Evolutionary conservation across 1,140 invertebrate genomes (phyloP), one percentile per base, ranked within the genome.

Genomic region (Pogonomyrmex barbatus): DNA sequence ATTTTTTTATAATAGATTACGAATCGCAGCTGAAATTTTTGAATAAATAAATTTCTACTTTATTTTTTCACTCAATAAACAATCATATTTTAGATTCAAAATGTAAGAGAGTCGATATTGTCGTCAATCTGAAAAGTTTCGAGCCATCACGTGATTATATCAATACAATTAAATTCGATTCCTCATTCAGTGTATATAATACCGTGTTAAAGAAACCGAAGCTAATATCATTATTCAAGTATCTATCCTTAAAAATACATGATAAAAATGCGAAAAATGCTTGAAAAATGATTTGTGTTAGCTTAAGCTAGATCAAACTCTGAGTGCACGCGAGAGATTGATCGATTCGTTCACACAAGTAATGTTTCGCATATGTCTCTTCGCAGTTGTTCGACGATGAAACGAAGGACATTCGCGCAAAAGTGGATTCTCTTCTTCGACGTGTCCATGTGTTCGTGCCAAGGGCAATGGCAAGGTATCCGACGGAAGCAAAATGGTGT

Each of bases 381-480:
- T 92, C 87, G 68, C 90, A 98, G 97, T 95, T 96, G 84, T 98
- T 98, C 94, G 97, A 98, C 93, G 97, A 97, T 94, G 97, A 98
- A 94, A 96, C 97, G 70, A 96, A 96, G 91, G 96, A 96, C 87
- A 98, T 98, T 93, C 96, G 97, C 79, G 96, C 97, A 24, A 96
- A 97, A 90, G 97, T 97, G 17, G 96, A 97, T 85, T 96, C 97
- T 76, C 95, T 98, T 62, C 95, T 98, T 86, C 96, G 96, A 87
- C 96, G 96, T 90, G 96, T 97, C 85, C 97, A 98, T 90, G 96
- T 96, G 39, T 97, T 97, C 56, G 96, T 98, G 71, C 96, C 97
- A 67, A 96, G 97, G 86, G 94, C 92, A 33, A 95, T 96, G 67
- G 95, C 96, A 87, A 96, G 96, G 95, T 95, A 92, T 91, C 73